Percentiles rank a stretch among this genome's conserved stretches.
Conservation (phyloP, 1,140 invertebrate species). For the Oscheius sp. region DNA sequence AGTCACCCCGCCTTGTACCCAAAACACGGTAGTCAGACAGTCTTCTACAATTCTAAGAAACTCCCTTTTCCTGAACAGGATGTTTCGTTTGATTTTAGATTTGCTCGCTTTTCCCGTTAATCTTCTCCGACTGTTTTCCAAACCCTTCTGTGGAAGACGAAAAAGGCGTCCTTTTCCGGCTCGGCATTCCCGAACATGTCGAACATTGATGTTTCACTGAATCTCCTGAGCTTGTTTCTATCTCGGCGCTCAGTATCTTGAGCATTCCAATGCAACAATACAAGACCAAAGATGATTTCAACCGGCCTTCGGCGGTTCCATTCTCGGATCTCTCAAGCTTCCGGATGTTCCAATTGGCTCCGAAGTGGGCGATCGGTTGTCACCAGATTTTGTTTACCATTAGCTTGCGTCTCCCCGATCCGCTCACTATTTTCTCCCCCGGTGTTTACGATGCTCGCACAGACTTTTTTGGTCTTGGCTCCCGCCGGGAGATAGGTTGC, state of each 20-base stretch:
- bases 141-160: not conserved
- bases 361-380: not conserved
- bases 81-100: not conserved
- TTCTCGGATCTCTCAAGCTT: not conserved
- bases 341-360: not conserved
- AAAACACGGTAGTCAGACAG: too few relatives aligned
- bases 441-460: constrained; percentile 1
- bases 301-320: too few relatives aligned
- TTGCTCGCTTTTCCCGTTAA: not conserved
- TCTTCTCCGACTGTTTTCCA: not conserved
- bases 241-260: too few relatives aligned
- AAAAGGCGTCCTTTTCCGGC: too few relatives aligned
- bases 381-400: constrained; percentile 5
- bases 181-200: too few relatives aligned
- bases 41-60: too few relatives aligned
- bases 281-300: too few relatives aligned
- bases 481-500: not conserved
- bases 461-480: not conserved
- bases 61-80: too few relatives aligned
- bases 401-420: constrained; percentile 2
- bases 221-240: too few relatives aligned
- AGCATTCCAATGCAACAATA: too few relatives aligned
- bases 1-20: not conserved
- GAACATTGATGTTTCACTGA: too few relatives aligned
- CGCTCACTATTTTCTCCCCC: not conserved